Conservation (phyloP, 2,888 invertebrate species). For the Drosophila phalerata region DNA sequence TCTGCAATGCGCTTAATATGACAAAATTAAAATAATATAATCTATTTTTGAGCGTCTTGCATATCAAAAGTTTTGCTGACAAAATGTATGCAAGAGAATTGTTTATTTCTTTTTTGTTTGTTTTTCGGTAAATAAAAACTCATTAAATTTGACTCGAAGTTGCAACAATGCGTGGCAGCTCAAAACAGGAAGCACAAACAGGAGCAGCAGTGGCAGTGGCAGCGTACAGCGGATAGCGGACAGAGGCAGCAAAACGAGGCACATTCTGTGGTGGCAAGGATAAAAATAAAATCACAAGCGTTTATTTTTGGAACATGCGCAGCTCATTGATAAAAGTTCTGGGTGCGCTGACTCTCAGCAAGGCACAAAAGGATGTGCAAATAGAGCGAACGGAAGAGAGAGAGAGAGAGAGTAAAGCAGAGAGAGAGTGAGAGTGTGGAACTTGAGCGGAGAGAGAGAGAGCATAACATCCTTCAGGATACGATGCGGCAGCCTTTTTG, state of each 20-base stretch:
- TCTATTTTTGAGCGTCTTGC: slow-evolving; percentile 18
- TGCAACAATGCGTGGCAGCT: slow-evolving; percentile 45
- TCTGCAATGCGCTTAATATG: neutral
- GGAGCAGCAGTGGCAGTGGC: slow-evolving; percentile 1
- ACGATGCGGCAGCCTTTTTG: slow-evolving; percentile 63
- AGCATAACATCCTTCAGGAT: slow-evolving; percentile 73
- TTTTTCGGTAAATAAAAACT: slow-evolving; percentile 30
- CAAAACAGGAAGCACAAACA: slow-evolving; percentile 37
- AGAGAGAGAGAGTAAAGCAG: slow-evolving; percentile 10
- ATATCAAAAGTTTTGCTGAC: slow-evolving; percentile 7
- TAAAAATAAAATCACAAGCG: slow-evolving; percentile 62
- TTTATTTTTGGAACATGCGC: slow-evolving; percentile 77
- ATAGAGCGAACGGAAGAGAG: slow-evolving; percentile 6
- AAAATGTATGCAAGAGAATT: slow-evolving; percentile 17
- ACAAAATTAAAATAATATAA: neutral
- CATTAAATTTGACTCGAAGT: slow-evolving; percentile 28
- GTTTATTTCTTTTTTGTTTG: slow-evolving; percentile 18
- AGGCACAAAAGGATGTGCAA: slow-evolving; percentile 16
- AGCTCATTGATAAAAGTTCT: slow-evolving; percentile 63
- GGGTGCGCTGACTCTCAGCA: slow-evolving; percentile 48
- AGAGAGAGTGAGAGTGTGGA: neutral
- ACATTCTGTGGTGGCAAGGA: slow-evolving; percentile 36
- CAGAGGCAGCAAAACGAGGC: slow-evolving; percentile 4
- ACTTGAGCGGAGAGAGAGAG: slow-evolving; percentile 52
- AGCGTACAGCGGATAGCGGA: neutral